phyloP scores from a whole-genome alignment of 2,797 vertebrate species.

The Craterocephalus amniculus region DNA sequence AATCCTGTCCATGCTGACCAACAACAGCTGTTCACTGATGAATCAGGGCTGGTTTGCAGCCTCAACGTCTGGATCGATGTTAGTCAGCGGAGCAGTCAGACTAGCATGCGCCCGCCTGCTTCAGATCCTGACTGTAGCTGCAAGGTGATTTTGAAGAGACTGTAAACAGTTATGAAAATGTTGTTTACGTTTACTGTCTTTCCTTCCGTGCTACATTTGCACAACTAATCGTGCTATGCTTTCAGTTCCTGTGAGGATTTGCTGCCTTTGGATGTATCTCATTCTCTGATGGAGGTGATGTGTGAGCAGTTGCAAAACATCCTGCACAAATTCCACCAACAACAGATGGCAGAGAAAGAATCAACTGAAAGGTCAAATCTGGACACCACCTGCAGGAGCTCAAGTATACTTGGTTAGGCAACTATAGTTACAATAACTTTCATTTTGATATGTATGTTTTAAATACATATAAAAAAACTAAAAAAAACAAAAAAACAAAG shows the following conservation, averaged over 20 bases:
- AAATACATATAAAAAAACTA: too few relatives aligned
- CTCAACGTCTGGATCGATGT: conserved; percentile 76
- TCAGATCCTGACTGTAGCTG: conserved; percentile 85
- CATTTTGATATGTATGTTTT: background rate
- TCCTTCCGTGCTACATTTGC: background rate
- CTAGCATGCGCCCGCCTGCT: conserved; percentile 83
- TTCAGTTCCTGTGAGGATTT: conserved; percentile 82
- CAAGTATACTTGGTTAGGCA: conserved; percentile 71
- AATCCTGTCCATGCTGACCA: conserved; percentile 82
- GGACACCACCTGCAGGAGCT: conserved; percentile 45
- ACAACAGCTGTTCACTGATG: conserved; percentile 82
- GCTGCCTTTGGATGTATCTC: conserved; percentile 81
- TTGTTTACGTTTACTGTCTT: background rate
- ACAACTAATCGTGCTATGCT: conserved; percentile 18
- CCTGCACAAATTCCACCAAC: conserved; percentile 77
- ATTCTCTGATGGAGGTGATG: conserved; percentile 86
- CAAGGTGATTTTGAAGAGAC: conserved; percentile 74
- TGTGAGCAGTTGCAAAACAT: conserved; percentile 83
- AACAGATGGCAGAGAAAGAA: conserved; percentile 75
- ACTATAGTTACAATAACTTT: conserved; percentile 10
- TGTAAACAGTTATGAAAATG: background rate
- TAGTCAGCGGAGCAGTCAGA: conserved; percentile 80
- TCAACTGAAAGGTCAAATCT: conserved; percentile 51
- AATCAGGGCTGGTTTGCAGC: conserved; percentile 85
- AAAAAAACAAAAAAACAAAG: background rate